Evolutionary conservation across 92 coral and sea anemone genomes (phyloP), one percentile per base, ranked within the genome.

Genomic region (Meandrina meandrites): DNA sequence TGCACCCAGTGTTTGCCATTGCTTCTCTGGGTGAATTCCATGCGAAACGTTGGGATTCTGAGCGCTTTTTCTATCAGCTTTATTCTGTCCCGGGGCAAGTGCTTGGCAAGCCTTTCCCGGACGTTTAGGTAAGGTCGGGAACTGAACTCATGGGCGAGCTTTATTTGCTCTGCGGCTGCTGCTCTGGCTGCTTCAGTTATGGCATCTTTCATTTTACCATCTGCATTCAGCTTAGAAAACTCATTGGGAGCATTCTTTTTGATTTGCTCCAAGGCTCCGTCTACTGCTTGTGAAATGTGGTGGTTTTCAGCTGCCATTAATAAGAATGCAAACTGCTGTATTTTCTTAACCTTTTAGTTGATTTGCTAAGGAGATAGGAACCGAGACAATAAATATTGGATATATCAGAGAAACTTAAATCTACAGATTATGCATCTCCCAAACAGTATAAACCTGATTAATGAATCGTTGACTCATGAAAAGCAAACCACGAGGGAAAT

Each of bases 91-190:
- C 9, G n/a, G 21, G 81, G 67, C 6, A 78, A 40, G 28, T n/a
- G 37, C 66, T 53, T 57, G 1, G 66, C 35, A 13, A 78, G 81
- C 12, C 37, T 64, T 18, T 57, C 18, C 3, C 60, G 36, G 47
- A 78, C 32, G 35, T 78, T 67, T 76, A 42, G 58, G 10, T 24
- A 56, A 27, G 93, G 93, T 42, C 83, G 88, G 27, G 45, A 68
- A 22, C 82, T 84, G 80, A 22, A n/a, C n/a, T n/a, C n/a, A n/a
- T n/a, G n/a, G n/a, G 91, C 88, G 54, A 91, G 80, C 22, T 70
- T 84, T 15, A 91, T 87, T 24, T 91, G 82, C 64, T 91, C 91
- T 5, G 79, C 53, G 10, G 94, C 91, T 24, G 86, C 86, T n/a
- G 14, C 16, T 58, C 83, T 82, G 17, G 94, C 94, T 18, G 91